phyloP scores from a whole-genome alignment of 2,888 invertebrate genomes.

The Drosophila anceps region DNA sequence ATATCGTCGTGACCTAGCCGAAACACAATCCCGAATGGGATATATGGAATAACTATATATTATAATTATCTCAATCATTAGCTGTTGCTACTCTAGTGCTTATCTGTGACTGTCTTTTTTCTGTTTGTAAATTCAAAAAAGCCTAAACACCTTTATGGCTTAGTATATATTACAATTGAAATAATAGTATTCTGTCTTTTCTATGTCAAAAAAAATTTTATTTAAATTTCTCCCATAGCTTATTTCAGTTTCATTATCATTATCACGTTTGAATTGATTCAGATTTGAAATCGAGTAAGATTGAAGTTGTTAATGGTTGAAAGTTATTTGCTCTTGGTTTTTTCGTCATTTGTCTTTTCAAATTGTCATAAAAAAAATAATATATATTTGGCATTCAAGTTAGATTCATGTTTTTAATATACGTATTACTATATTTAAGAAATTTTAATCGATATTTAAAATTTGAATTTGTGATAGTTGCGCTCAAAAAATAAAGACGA shows the following conservation, averaged over 20 bases:
- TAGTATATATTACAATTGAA: not conserved
- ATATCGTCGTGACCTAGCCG: slow-evolving; percentile 25
- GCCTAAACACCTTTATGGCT: too few relatives aligned
- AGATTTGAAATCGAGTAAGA: too few relatives aligned
- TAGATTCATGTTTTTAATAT: not conserved
- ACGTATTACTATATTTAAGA: too few relatives aligned
- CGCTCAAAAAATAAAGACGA: slow-evolving; percentile 5
- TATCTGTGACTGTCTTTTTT: not conserved
- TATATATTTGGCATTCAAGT: not conserved
- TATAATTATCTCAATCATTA: not conserved
- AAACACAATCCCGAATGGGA: slow-evolving; percentile 1
- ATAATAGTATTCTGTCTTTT: not conserved
- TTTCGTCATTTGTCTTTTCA: not conserved
- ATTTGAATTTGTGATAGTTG: not conserved
- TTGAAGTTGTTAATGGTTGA: too few relatives aligned
- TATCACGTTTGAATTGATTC: too few relatives aligned
- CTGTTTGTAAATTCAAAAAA: not conserved
- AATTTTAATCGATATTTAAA: not conserved
- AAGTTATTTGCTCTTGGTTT: too few relatives aligned
- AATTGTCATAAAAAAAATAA: not conserved
- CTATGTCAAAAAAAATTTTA: not conserved
- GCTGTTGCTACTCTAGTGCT: not conserved
- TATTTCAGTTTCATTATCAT: too few relatives aligned
- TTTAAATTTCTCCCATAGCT: too few relatives aligned
- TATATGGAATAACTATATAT: slow-evolving; percentile 60